Base-by-base conservation (phyloP, 2,797 vertebrate genomes). In the Channallabes apus region DNA sequence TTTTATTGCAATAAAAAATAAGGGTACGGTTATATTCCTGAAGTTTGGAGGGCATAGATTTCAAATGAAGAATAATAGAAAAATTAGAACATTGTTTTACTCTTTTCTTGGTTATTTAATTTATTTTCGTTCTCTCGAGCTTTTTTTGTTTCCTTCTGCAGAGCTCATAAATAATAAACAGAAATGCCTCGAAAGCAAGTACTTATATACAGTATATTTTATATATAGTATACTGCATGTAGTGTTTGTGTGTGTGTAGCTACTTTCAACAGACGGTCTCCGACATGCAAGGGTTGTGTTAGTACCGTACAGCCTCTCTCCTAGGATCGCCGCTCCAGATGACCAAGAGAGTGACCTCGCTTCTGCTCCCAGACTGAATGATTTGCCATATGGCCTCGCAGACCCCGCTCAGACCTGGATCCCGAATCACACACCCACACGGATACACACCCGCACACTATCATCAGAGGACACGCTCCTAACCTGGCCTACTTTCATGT, bases 401-500 rank as follows among this genome's bases (percentile, higher is more conserved):
- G 82, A 85, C 81, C 82, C 82, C 86, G 86, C 75, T 82, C 79
- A 46, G 27, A 87, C 78, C 82, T 82, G 69, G 71, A 83, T 84
- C 78, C 72, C 78, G 3, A 81, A 72, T 67, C 71, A 81, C 64
- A 83, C 79, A 59, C 82, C 56, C 80, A 84, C 78, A 86, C 54
- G 64, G 8, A 17, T 14, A 8, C 58, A 73, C 73, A 41, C 62
- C 58, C 65, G 83, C 81, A 84, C 86, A 59, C 5, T 32, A 73
- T 35, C 69, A 35, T 41, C 24, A 11, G 72, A 82, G 62, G 65
- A 80, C 80, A 86, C 76, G 81, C 82, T 83, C 54, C 38, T 85
- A 87, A 85, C 85, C 82, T 86, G 82, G 76, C 88, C 88, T 87
- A 89, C 84, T 87, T 89, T 89, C 51, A 82, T 82, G 72, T 11